Conservation (phyloP, 2,888 invertebrate species). For the Eupithecia insigniata region DNA sequence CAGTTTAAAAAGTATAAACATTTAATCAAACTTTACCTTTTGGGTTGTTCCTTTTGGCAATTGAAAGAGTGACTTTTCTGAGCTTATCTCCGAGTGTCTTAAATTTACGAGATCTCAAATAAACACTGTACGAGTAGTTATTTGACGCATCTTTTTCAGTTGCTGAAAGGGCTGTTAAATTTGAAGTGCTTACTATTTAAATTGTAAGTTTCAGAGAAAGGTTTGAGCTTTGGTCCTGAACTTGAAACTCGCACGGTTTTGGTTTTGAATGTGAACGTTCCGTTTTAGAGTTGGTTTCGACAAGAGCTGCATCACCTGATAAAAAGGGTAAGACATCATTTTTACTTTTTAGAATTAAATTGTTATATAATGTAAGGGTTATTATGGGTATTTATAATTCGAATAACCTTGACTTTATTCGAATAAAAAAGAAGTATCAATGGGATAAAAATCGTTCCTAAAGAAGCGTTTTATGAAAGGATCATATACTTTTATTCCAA, state of each 20-base stretch:
- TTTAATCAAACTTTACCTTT: not conserved
- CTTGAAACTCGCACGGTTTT: conserved; percentile 27
- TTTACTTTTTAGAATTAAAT: not conserved
- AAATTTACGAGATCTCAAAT: not conserved
- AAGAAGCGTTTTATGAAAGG: not conserved
- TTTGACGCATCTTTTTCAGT: conserved; percentile 12
- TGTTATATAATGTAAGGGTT: not conserved
- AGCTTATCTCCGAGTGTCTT: not conserved
- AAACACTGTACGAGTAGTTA: not conserved
- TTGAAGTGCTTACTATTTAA: conserved; percentile 17
- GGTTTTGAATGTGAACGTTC: conserved; percentile 35
- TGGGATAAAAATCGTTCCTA: not conserved
- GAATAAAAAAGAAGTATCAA: not conserved
- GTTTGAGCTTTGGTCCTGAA: conserved; percentile 23
- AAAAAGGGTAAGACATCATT: conserved; percentile 27
- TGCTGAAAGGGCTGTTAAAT: not conserved
- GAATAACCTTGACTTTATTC: not conserved
- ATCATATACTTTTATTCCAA: not conserved
- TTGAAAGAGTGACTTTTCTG: not conserved
- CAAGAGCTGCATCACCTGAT: conserved; percentile 19
- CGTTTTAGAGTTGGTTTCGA: conserved; percentile 24
- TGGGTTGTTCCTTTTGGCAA: not conserved
- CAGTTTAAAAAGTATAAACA: conserved; percentile 26
- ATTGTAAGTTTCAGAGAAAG: conserved; percentile 30
- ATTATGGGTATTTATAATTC: not conserved